These are phyloP conservation scores for Melanophora roralis DNA, from an alignment of 2,888 invertebrate genomes.

Conservation along the genomic window DNA sequence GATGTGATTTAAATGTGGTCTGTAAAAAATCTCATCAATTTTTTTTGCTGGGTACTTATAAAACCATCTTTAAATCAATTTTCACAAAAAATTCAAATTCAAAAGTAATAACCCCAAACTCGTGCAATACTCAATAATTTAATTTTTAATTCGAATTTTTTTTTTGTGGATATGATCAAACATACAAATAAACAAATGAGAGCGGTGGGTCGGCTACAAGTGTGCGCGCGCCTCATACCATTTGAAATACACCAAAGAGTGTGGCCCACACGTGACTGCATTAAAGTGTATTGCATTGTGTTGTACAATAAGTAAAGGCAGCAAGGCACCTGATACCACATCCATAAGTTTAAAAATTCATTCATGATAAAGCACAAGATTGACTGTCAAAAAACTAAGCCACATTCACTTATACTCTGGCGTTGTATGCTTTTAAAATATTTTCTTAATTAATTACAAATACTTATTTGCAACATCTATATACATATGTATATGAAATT, in stretches of 20 bases:
- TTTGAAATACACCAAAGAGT: constrained; percentile 24
- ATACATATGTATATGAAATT: constrained; percentile 26
- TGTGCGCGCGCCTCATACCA: constrained; percentile 30
- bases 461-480: constrained; percentile 52
- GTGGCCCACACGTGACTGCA: constrained; percentile 60
- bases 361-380: constrained; percentile 15
- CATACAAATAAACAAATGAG: too few species aligned
- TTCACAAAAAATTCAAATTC: too few species aligned
- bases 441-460: constrained; percentile 51
- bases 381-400: constrained; percentile 19
- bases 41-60: too few species aligned
- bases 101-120: constrained; percentile 3
- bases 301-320: background rate
- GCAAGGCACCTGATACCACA: constrained; percentile 35
- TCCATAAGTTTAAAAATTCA: constrained; percentile 23
- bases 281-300: constrained; percentile 32
- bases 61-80: too few species aligned
- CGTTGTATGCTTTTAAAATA: background rate
- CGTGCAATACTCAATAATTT: background rate
- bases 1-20: too few species aligned
- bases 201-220: constrained; percentile 28
- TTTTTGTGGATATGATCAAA: constrained; percentile 38
- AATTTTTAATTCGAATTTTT: constrained; percentile 17
- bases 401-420: background rate
- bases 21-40: too few species aligned